phyloP scores from a whole-genome alignment of 2,888 invertebrate genomes.

The Microctonus hyperodae region DNA sequence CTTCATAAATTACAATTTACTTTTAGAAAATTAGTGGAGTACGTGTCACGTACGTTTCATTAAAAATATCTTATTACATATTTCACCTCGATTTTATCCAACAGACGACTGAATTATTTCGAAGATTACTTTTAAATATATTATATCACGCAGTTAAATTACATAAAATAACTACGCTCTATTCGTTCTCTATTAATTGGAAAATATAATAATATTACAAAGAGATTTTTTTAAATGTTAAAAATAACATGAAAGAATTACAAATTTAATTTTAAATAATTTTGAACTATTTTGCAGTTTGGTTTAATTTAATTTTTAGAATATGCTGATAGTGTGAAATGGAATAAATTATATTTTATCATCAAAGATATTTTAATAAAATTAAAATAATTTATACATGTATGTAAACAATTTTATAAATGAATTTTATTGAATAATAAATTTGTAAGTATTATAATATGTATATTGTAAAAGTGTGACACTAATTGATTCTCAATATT shows the following conservation, averaged over 20 bases:
- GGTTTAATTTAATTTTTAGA: not conserved
- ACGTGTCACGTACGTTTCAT: slow-evolving; percentile 28
- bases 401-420: no score
- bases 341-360: slow-evolving; percentile 10
- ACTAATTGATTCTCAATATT: no score
- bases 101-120: slow-evolving; percentile 21
- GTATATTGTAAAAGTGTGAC: no score
- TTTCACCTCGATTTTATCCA: slow-evolving; percentile 3
- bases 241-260: not conserved
- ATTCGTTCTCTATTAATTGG: not conserved
- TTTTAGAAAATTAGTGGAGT: not conserved
- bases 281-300: not conserved
- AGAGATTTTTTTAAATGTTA: not conserved
- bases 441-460: no score
- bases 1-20: slow-evolving; percentile 28
- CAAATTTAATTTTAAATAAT: not conserved
- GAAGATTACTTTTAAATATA: not conserved
- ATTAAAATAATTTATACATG: no score
- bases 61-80: slow-evolving; percentile 19
- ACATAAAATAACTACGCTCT: not conserved
- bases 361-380: slow-evolving; percentile 10
- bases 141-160: no score
- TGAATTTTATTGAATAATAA: no score
- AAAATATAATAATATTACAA: not conserved
- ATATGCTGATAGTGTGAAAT: not conserved